Base-by-base conservation (phyloP, 37 sponge, comb jelly and placozoan species). In the Theonella swinhoei region DNA sequence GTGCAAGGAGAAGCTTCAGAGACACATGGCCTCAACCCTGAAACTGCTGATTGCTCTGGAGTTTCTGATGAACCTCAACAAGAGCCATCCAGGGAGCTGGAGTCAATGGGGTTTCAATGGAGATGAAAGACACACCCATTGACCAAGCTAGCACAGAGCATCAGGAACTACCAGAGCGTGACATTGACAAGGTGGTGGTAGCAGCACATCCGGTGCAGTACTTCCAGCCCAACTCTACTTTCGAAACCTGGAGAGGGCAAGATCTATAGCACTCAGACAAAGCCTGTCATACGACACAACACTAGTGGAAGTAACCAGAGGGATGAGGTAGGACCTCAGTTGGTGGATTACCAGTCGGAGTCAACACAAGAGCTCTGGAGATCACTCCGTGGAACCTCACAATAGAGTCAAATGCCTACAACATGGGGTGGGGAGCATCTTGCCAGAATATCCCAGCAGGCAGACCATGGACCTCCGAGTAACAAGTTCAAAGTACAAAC, bases 361-460 rank as follows among this genome's bases (percentile, higher is more conserved):
- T 40, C 83, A 73, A 73, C 39, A 59, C 62, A 19, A 39, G 42
- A 37, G 40, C 34, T 29, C 24, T 84, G 11, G 76, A 59, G 59
- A 54, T 58, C 4, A 17, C n/a, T 25, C 38, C 25, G 33, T 42
- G 24, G 69, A 59, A 68, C n/a, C 39, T 65, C 3, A 68, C 38
- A 25, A 60, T 77, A 39, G 79, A 77, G 31, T 78, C 86, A 11
- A 63, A 85, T 85, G 86, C 86, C 8, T 85, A 78, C 20, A 25
- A 60, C 17, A 24, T 23, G 62, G 79, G 79, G 0, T 85, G 78
- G 86, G 86, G 86, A 60, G 86, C 78, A 8, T 24, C 42, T 35
- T 84, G 43, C 39, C 61, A 65, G 37, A 68, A 47, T 1, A 7
- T 20, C 20, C 43, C 25, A 38, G 64, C 85, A 28, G 75, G 75